Percentiles rank a stretch among this genome's conserved stretches.
These are phyloP conservation scores for Drosophila melanica DNA, from an alignment of 1,140 invertebrate genomes.

Conservation along the genomic window DNA sequence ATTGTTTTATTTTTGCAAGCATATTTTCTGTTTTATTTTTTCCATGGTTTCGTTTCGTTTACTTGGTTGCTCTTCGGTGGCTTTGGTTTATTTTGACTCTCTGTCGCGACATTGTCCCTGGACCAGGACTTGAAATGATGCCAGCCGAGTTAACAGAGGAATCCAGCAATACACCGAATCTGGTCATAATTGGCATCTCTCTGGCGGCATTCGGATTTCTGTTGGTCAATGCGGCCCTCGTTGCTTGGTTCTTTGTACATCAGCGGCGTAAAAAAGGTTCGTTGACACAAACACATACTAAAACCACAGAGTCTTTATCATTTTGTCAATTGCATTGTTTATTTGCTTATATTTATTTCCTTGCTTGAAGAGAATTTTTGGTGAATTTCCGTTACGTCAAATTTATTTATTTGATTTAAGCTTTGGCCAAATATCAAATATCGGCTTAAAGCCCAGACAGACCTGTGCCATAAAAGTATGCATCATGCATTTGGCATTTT, in stretches of 20 bases:
- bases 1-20: constrained; percentile 72
- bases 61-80: constrained; percentile 12
- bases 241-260: constrained; percentile 93
- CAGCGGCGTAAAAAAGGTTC: constrained; percentile 88
- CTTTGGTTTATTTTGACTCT: constrained; percentile 23
- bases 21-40: constrained; percentile 54
- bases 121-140: constrained; percentile 86
- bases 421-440: too few relatives aligned
- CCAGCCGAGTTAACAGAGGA: constrained; percentile 88
- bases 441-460: too few relatives aligned
- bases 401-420: too few relatives aligned
- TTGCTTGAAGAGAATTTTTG: background rate
- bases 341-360: background rate
- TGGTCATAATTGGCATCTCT: constrained; percentile 92
- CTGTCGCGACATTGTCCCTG: constrained; percentile 20
- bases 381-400: too few relatives aligned
- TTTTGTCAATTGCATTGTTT: constrained; percentile 16
- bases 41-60: constrained; percentile 54
- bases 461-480: background rate
- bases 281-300: constrained; percentile 50
- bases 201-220: constrained; percentile 91
- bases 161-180: constrained; percentile 88
- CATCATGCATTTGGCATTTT: constrained; percentile 1
- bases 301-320: constrained; percentile 19
- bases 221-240: constrained; percentile 91